A percentile compares a stretch with the other conserved stretches of the same genome.
Evolutionary conservation across 2,888 invertebrate genomes (phyloP).

Genomic region (Tiliacea citrago): DNA sequence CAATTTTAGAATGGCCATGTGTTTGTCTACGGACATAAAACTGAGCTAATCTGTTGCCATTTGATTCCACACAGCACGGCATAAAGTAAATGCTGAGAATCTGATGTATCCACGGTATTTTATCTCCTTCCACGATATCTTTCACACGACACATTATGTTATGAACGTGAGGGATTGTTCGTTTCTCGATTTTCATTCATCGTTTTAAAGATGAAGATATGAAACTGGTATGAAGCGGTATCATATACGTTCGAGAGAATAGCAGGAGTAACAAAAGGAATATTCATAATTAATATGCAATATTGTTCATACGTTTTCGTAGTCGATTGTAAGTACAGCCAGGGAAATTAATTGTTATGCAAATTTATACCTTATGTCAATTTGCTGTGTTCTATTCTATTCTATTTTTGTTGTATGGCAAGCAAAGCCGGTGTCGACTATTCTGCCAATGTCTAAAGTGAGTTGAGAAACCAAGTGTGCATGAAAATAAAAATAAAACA

Average conservation of each 20-base stretch:
- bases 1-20: not conserved
- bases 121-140: constrained; percentile 15
- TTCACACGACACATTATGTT: constrained; percentile 16
- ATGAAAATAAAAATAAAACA: too few species aligned
- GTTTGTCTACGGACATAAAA: constrained; percentile 26
- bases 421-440: too few species aligned
- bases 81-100: constrained; percentile 13
- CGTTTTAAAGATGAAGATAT: constrained; percentile 2
- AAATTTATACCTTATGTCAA: too few species aligned
- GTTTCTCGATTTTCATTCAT: constrained; percentile 21
- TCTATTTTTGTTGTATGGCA: too few species aligned
- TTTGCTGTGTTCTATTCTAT: too few species aligned
- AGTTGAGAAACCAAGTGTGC: too few species aligned
- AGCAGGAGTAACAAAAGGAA: not conserved
- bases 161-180: constrained; percentile 33
- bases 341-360: too few species aligned
- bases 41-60: constrained; percentile 11
- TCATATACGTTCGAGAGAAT: not conserved
- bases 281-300: not conserved
- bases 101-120: constrained; percentile 24
- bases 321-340: not conserved
- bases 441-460: too few species aligned
- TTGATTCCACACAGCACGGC: not conserved
- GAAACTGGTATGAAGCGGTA: not conserved
- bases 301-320: not conserved